These are phyloP conservation scores for Ciconia boyciana DNA, from an alignment of 2,113 vertebrate genomes.

Conservation along the genomic window DNA sequence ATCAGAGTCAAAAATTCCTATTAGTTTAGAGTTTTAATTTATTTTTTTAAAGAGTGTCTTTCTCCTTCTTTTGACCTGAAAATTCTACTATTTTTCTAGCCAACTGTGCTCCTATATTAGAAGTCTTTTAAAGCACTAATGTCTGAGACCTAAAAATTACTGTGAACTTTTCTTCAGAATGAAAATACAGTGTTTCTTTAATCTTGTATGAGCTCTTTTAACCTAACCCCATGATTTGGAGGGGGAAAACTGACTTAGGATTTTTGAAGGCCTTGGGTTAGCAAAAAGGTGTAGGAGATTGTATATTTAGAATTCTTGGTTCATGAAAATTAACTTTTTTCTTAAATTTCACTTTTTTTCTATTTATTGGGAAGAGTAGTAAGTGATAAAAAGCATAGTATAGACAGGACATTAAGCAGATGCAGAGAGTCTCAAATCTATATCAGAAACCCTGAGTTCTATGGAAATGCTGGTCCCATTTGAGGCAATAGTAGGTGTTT, in stretches of 20 bases:
- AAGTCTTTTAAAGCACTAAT: background rate
- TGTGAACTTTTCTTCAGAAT: background rate
- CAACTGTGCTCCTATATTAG: background rate
- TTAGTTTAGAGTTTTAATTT: background rate
- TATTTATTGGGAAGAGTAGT: background rate
- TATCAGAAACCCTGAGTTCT: background rate
- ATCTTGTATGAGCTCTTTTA: background rate
- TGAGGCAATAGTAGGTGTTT: background rate
- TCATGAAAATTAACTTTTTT: background rate
- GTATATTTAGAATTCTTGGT: background rate
- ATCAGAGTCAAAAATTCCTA: background rate
- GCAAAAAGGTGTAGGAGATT: background rate
- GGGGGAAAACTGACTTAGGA: background rate
- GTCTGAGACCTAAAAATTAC: background rate
- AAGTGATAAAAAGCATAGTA: background rate
- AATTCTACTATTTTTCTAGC: background rate
- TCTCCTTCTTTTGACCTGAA: background rate
- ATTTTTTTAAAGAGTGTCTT: background rate
- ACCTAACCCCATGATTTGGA: background rate
- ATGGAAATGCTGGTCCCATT: background rate
- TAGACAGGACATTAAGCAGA: background rate
- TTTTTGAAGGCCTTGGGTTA: background rate
- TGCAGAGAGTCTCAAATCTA: background rate
- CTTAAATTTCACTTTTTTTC: background rate
- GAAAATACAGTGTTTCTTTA: background rate